Evolutionary conservation across 2,888 invertebrate species (phyloP).

Genomic region (Drosophila niveifrons): DNA sequence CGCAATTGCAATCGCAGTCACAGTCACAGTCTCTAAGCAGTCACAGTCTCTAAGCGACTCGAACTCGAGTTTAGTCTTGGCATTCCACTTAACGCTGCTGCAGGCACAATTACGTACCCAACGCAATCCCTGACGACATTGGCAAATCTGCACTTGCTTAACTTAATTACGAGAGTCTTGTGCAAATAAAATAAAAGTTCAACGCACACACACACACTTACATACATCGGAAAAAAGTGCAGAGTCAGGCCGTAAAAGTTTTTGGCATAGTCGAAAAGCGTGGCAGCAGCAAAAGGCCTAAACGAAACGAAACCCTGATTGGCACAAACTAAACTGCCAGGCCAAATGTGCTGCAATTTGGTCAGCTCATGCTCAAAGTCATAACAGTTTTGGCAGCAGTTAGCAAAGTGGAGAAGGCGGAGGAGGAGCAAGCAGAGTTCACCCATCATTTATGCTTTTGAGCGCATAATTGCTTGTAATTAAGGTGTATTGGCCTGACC

Average conservation of each 20-base stretch:
- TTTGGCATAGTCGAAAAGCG: constrained; percentile 33
- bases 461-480: constrained; percentile 80
- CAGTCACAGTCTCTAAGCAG: background rate
- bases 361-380: constrained; percentile 69
- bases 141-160: constrained; percentile 76
- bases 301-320: constrained; percentile 52
- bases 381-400: constrained; percentile 68
- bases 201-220: constrained; percentile 2
- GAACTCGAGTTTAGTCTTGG: background rate
- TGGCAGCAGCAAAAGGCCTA: constrained; percentile 19
- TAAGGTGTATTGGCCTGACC: constrained; percentile 72
- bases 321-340: constrained; percentile 40
- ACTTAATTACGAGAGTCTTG: constrained; percentile 70
- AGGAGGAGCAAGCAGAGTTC: background rate
- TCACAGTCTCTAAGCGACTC: constrained; percentile 1
- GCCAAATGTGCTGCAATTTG: constrained; percentile 65
- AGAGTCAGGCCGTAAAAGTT: constrained; percentile 63
- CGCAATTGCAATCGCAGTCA: constrained; percentile 8
- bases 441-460: constrained; percentile 78
- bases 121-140: constrained; percentile 20
- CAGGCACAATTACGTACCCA: constrained; percentile 35
- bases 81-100: constrained; percentile 23
- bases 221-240: constrained; percentile 37
- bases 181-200: constrained; percentile 75
- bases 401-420: background rate